Base-by-base conservation (phyloP, 1,140 invertebrate genomes). In the Drosophila santomea region DNA sequence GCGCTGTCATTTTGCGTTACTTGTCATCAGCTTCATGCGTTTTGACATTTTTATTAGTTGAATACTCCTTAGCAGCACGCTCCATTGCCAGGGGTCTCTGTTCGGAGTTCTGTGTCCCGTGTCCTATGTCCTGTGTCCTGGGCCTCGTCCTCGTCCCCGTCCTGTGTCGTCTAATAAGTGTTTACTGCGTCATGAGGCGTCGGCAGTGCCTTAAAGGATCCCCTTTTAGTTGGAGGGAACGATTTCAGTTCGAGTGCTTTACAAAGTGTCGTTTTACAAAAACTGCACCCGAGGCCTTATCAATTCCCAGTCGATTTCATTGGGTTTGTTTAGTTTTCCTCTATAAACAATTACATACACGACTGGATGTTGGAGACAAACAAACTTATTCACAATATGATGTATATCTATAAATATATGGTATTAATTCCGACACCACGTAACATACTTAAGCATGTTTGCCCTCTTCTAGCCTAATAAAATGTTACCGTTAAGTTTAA, bases 41-140 rank as follows among this genome's bases (percentile, higher is more conserved):
- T 88, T 88, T 88, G 84, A 88, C 84, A 83, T 88, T 88, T 88
- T 88, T 88, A 88, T 88, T 88, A 88, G 84, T 88, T 80, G 84
- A 88, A 88, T 88, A 88, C 84, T 88, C 84, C 80, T 80, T 56
- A 80, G 73, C 68, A 89, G 84, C 84, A 88, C 84, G 84, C 84
- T 84, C 84, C 84, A 88, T 89, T 88, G 83, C 83, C 47, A 41
- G 52, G 61, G 67, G 57, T 38, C 58, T 39, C 20, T 8, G 43
- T 48, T 7, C 17, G 17, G 63, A 50, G 38, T 51, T 36, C 39
- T 56, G 43, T 47, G 48, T 52, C 39, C 41, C 23, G 48, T 20
- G 39, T 41, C 20, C 20, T 20, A 20, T 20, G 20, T 20, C 41
- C 56, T 32, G 28, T 15, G 41, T 32, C 39, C 50, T 52, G 51